A percentile compares a stretch with the other conserved stretches of the same genome.
These are phyloP conservation scores for Martes martes DNA, from an alignment of 2,113 vertebrate species.

Conservation along the genomic window DNA sequence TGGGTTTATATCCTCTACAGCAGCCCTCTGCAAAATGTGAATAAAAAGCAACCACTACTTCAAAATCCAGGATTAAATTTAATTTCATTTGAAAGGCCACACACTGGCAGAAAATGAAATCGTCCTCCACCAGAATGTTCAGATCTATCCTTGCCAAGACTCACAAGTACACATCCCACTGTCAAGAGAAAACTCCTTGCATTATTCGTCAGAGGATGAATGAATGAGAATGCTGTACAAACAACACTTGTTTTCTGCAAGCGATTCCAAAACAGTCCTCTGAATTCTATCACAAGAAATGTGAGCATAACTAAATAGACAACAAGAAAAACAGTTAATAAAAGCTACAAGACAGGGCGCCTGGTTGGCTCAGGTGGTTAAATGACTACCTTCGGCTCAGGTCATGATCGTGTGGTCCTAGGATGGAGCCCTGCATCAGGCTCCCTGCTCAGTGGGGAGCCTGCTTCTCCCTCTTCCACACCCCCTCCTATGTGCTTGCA, in stretches of 20 bases:
- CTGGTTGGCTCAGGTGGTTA: too few relatives aligned
- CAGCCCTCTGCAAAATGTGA: slow-evolving; percentile 81
- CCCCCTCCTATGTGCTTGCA: too few relatives aligned
- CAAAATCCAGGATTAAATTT: neutral
- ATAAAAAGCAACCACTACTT: slow-evolving; percentile 1
- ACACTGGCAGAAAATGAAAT: neutral
- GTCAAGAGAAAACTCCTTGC: neutral
- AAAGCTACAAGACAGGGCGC: neutral
- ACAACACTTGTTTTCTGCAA: neutral
- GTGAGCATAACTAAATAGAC: neutral
- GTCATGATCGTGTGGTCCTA: too few relatives aligned
- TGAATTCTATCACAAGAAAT: neutral
- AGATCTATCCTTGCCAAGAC: neutral
- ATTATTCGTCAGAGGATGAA: neutral
- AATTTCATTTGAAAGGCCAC: slow-evolving; percentile 35
- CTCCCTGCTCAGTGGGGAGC: too few relatives aligned
- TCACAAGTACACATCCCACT: neutral
- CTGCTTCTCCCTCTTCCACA: too few relatives aligned
- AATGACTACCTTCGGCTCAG: too few relatives aligned
- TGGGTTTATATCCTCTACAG: slow-evolving; percentile 90
- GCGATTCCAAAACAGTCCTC: neutral
- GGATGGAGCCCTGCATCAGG: too few relatives aligned
- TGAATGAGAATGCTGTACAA: neutral
- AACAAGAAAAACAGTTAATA: neutral
- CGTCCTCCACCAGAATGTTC: neutral